A percentile compares a stretch with the other conserved stretches of the same genome.
phyloP scores from a whole-genome alignment of 2,888 invertebrate genomes.

The Chrysotoxum bicinctum region DNA sequence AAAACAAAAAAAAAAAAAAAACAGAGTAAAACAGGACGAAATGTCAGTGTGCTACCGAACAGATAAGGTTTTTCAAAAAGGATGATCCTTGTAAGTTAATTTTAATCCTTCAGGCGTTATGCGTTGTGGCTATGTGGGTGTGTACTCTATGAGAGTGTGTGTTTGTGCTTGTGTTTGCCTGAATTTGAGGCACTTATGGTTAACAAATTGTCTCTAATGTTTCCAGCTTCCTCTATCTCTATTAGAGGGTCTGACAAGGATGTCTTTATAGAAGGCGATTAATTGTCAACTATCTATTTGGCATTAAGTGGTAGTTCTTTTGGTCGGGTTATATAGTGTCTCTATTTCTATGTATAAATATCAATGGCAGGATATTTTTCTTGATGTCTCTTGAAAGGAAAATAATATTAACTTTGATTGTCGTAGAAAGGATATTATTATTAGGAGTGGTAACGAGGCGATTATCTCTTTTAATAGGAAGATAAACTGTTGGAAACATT shows the following conservation, averaged over 20 bases:
- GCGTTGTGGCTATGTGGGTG: constrained; percentile 23
- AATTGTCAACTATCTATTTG: constrained; percentile 68
- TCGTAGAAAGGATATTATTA: constrained; percentile 42
- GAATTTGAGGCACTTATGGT: constrained; percentile 55
- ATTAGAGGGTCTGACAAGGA: constrained; percentile 27
- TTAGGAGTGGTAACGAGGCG: constrained; percentile 56
- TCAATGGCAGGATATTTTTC: constrained; percentile 58
- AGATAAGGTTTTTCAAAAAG: constrained; percentile 64
- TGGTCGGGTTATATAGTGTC: constrained; percentile 19
- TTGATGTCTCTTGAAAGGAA: constrained; percentile 5
- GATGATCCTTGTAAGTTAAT: constrained; percentile 67
- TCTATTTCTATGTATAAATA: constrained; percentile 21
- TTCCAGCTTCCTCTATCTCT: constrained; percentile 14
- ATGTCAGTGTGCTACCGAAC: constrained; percentile 52
- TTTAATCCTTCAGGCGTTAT: constrained; percentile 60
- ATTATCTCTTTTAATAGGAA: constrained; percentile 51
- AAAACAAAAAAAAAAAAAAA: neutral
- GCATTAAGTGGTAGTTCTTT: constrained; percentile 66
- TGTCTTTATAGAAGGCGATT: constrained; percentile 51
- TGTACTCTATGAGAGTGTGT: constrained; percentile 6
- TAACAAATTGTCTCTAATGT: constrained; percentile 63
- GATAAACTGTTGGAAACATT: constrained; percentile 58
- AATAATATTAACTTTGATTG: constrained; percentile 26
- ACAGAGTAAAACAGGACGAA: constrained; percentile 4
- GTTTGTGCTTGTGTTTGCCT: constrained; percentile 10